Conservation (phyloP, 2,113 vertebrate species). For the Cynocephalus volans region DNA sequence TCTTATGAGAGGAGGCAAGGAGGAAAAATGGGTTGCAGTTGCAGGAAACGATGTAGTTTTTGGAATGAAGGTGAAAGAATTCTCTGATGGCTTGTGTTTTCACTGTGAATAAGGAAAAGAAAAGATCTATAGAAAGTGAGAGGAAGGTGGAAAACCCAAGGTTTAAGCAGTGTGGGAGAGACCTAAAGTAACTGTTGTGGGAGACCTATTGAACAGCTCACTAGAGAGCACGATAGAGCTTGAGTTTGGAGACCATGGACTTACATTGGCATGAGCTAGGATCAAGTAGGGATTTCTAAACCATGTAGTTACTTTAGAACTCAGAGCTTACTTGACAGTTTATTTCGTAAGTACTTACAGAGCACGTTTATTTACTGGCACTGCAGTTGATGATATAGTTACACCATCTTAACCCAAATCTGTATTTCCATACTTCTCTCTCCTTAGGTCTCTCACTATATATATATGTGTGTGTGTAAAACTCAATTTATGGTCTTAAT, state of each 20-base stretch:
- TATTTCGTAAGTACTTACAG: background rate
- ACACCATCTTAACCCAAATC: background rate
- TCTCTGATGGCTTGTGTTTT: background rate
- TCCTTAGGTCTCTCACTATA: too few species aligned
- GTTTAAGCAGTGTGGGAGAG: background rate
- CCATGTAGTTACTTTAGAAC: background rate
- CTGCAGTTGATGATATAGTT: too few species aligned
- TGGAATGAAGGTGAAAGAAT: background rate
- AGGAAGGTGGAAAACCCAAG: background rate
- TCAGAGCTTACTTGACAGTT: background rate
- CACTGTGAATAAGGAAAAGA: background rate
- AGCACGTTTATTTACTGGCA: background rate
- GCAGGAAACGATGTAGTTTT: background rate
- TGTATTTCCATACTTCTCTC: background rate
- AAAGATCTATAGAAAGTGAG: background rate
- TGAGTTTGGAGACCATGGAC: background rate
- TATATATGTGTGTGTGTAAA: background rate
- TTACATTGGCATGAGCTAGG: background rate
- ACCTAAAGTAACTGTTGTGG: background rate
- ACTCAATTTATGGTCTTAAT: background rate
- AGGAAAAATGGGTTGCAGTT: background rate
- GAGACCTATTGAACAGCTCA: background rate
- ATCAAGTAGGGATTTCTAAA: background rate
- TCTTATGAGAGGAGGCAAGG: background rate
- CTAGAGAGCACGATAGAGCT: rapidly evolving